Evolutionary conservation across 2,888 invertebrate species (phyloP).

Genomic region (Timema cristinae): DNA sequence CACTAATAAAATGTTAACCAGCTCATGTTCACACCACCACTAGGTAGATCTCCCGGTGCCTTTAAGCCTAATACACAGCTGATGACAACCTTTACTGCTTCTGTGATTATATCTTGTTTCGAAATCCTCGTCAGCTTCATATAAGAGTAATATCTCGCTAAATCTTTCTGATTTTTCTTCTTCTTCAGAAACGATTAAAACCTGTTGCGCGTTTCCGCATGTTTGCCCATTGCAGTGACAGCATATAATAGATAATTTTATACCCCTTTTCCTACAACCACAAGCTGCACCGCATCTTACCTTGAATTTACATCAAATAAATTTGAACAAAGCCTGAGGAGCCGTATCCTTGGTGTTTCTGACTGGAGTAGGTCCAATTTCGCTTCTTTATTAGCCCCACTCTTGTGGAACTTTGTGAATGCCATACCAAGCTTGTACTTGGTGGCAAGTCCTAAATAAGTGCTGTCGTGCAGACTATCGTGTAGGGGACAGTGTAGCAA

Average conservation of each 20-base stretch:
- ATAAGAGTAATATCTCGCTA: constrained; percentile 28
- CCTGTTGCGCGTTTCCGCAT: constrained; percentile 33
- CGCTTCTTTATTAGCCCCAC: constrained; percentile 31
- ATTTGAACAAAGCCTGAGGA: constrained; percentile 26
- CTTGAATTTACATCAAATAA: constrained; percentile 20
- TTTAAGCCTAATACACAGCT: constrained; percentile 39
- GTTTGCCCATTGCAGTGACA: constrained; percentile 28
- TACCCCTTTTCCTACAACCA: constrained; percentile 25
- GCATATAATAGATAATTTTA: constrained; percentile 21
- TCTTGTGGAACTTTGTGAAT: constrained; percentile 12
- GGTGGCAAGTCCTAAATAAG: constrained; percentile 32
- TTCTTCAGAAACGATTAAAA: constrained; percentile 33
- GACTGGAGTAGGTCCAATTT: constrained; percentile 22
- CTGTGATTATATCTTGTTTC: neutral
- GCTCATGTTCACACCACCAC: constrained; percentile 15
- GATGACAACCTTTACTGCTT: constrained; percentile 17
- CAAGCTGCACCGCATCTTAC: constrained; percentile 17
- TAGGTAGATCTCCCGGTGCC: constrained; percentile 38
- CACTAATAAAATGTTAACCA: too few species aligned
- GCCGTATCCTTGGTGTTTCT: constrained; percentile 20
- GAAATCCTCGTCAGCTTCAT: constrained; percentile 29
- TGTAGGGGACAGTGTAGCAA: constrained; percentile 20
- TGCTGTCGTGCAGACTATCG: constrained; percentile 33
- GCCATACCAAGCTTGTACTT: constrained; percentile 31
- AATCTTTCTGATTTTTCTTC: constrained; percentile 33